A percentile compares a stretch with the other conserved stretches of the same genome.
Evolutionary conservation across 2,888 invertebrate species (phyloP).

Genomic region (Syrphus vitripennis): DNA sequence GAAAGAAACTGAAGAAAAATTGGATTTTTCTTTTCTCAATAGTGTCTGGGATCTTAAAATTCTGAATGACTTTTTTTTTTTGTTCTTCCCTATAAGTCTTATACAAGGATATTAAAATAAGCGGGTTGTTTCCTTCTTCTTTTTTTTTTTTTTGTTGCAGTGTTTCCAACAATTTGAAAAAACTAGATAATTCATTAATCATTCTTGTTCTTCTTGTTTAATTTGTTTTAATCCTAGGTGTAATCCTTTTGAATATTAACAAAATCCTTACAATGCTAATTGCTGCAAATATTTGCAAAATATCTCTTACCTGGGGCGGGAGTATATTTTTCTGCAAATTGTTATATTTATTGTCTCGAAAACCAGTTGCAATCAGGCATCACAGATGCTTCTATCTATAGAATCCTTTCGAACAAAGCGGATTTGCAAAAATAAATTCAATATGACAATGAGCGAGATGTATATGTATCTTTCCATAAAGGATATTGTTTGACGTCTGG

Average conservation of each 20-base stretch:
- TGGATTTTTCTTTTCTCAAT: slow-evolving; percentile 13
- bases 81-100: neutral
- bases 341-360: slow-evolving; percentile 23
- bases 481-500: slow-evolving; percentile 19
- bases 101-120: slow-evolving; percentile 18
- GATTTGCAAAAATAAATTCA: slow-evolving; percentile 38
- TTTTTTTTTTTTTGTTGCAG: neutral
- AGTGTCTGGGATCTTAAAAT: slow-evolving; percentile 20
- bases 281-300: slow-evolving; percentile 60
- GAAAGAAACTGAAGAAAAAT: slow-evolving; percentile 1
- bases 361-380: neutral
- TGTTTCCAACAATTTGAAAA: neutral
- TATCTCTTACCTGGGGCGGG: slow-evolving; percentile 6
- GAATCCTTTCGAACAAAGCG: slow-evolving; percentile 61
- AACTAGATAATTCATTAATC: slow-evolving; percentile 53
- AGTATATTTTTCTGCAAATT: slow-evolving; percentile 43
- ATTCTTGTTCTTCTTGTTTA: slow-evolving; percentile 34
- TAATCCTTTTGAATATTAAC: slow-evolving; percentile 56
- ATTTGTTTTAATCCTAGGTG: slow-evolving; percentile 39
- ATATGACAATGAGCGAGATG: neutral
- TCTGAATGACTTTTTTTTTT: slow-evolving; percentile 1
- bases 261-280: slow-evolving; percentile 59
- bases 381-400: slow-evolving; percentile 49
- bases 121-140: slow-evolving; percentile 4
- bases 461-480: neutral